phyloP scores from a whole-genome alignment of 2,113 vertebrate genomes.

The Bubo blakistoni region DNA sequence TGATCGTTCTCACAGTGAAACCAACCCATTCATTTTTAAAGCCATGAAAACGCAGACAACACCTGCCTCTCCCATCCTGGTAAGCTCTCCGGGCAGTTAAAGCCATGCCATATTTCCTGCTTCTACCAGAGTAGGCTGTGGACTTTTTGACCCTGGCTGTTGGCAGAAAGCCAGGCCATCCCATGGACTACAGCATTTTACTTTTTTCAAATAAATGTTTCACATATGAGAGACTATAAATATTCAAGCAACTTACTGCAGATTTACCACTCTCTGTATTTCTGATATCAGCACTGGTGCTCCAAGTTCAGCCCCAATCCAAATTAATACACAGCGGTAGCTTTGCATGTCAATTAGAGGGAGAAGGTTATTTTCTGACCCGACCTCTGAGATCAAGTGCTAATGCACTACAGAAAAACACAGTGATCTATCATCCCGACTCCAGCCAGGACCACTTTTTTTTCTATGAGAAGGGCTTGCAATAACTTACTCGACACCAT shows the following conservation, averaged over 20 bases:
- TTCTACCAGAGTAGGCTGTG: not conserved
- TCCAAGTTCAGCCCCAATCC: slow-evolving; percentile 14
- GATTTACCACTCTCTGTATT: not conserved
- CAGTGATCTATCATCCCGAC: slow-evolving; percentile 8
- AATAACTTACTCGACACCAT: not conserved
- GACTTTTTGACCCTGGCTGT: not conserved
- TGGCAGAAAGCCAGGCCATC: not conserved
- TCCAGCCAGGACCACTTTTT: not conserved
- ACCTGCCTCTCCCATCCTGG: not conserved
- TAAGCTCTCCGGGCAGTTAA: not conserved
- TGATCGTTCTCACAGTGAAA: not conserved
- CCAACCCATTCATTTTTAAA: not conserved
- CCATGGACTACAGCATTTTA: not conserved
- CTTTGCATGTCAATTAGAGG: slow-evolving; percentile 31
- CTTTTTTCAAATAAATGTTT: not conserved
- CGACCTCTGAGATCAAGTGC: slow-evolving; percentile 30
- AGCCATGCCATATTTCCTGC: not conserved
- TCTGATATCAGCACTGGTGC: not conserved
- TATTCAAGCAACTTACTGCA: not conserved
- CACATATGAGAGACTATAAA: not conserved
- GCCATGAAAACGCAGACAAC: not conserved
- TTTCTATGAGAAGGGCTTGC: not conserved
- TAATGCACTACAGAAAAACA: slow-evolving; percentile 22
- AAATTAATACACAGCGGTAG: not conserved
- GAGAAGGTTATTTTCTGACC: slow-evolving; percentile 14